phyloP scores from a whole-genome alignment of 2,888 invertebrate species.

The Lasioglossum calceatum region DNA sequence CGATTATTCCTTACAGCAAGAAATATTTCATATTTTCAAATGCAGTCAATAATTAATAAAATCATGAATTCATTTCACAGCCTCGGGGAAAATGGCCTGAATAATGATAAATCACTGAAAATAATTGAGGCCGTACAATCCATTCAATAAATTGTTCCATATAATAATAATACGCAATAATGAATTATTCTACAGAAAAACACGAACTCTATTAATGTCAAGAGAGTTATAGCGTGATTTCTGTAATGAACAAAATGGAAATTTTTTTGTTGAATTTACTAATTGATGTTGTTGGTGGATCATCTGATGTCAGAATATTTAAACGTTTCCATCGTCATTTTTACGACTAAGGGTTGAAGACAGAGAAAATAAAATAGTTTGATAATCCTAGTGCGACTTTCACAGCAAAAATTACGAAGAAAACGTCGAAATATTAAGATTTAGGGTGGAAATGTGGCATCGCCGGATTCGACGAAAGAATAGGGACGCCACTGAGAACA shows the following conservation, averaged over 20 bases:
- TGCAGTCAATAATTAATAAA: conserved; percentile 4
- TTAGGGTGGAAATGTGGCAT: conserved; percentile 57
- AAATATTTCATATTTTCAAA: not conserved
- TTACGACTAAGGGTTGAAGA: not conserved
- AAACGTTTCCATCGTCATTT: too few relatives aligned
- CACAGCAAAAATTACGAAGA: not conserved
- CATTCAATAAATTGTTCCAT: not conserved
- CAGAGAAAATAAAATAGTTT: not conserved
- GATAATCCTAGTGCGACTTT: not conserved
- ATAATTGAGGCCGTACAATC: not conserved
- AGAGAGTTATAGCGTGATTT: not conserved
- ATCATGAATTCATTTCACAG: not conserved
- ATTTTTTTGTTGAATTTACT: too few relatives aligned
- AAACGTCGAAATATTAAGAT: conserved; percentile 67
- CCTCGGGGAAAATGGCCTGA: not conserved
- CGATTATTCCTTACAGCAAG: not conserved
- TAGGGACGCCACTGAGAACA: conserved; percentile 18
- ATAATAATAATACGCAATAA: not conserved
- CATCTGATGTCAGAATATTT: too few relatives aligned
- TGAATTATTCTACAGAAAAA: not conserved
- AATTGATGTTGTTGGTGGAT: too few relatives aligned
- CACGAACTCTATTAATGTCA: not conserved
- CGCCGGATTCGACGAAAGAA: conserved; percentile 8
- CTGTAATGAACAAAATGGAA: too few relatives aligned
- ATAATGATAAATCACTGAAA: conserved; percentile 1